phyloP scores from a whole-genome alignment of 2,797 vertebrate species.

The Pygocentrus nattereri region DNA sequence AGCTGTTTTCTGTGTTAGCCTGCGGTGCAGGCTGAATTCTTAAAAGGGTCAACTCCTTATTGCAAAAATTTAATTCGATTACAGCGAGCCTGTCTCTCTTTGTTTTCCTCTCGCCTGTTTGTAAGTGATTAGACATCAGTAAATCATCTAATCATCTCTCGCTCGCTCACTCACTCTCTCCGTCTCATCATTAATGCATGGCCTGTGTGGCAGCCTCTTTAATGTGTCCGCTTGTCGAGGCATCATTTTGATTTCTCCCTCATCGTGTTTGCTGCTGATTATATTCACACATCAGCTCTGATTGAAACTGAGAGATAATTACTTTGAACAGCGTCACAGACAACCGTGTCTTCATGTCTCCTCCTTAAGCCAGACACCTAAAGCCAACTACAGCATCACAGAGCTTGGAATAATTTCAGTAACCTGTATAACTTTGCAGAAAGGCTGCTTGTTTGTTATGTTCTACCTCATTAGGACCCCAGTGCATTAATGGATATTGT shows the following conservation, averaged over 20 bases:
- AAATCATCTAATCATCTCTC: conserved; percentile 39
- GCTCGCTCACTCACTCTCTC: background rate
- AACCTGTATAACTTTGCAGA: too few relatives aligned
- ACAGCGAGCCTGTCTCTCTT: background rate
- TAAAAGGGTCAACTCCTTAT: background rate
- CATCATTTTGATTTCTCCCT: conserved; percentile 51
- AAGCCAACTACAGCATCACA: background rate
- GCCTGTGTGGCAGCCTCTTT: conserved; percentile 44
- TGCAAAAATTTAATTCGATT: background rate
- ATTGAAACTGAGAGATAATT: conserved; percentile 60
- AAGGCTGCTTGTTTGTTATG: too few relatives aligned
- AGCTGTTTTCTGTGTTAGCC: background rate
- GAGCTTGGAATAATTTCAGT: background rate
- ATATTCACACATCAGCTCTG: conserved; percentile 47
- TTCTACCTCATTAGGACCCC: too few relatives aligned
- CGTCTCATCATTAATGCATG: conserved; percentile 50
- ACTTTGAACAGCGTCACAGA: conserved; percentile 43
- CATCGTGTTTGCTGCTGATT: conserved; percentile 55
- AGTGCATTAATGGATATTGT: too few relatives aligned
- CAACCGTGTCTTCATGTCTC: conserved; percentile 15
- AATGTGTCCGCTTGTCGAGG: conserved; percentile 53
- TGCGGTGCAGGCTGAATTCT: background rate
- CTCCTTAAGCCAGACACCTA: background rate
- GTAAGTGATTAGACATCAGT: conserved; percentile 43
- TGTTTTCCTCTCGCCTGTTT: conserved; percentile 33